Evolutionary conservation across 2,797 vertebrate genomes (phyloP).

Genomic region (Neopelma chrysocephalum): DNA sequence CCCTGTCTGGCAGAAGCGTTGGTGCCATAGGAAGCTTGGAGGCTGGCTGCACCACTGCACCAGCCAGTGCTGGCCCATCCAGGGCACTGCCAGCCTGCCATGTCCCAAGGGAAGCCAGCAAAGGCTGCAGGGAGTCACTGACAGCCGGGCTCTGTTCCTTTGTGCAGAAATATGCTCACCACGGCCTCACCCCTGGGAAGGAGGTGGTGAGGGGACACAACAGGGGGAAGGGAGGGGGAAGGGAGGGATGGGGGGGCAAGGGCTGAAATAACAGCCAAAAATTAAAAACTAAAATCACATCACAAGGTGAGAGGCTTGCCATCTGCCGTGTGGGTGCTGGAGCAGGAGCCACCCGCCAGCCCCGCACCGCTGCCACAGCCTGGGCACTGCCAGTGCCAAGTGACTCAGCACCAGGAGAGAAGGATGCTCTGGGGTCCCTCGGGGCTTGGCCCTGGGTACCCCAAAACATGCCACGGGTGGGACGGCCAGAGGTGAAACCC

Average conservation of each 20-base stretch:
- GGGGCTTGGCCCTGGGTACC: fast-evolving
- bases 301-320: slow-evolving; percentile 49
- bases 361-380: neutral
- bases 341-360: slow-evolving; percentile 1
- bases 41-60: fast-evolving
- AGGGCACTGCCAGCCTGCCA: neutral
- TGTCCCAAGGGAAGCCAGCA: neutral
- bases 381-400: neutral
- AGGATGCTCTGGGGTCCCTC: neutral
- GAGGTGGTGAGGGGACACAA: neutral
- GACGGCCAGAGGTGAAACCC: fast-evolving
- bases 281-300: neutral
- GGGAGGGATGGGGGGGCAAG: neutral
- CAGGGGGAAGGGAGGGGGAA: neutral
- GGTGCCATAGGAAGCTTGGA: fast-evolving
- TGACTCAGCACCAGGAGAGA: neutral
- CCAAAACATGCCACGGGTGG: fast-evolving
- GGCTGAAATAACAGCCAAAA: slow-evolving; percentile 49
- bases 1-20: fast-evolving
- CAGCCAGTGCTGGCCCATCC: neutral
- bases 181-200: fast-evolving
- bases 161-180: neutral
- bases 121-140: neutral
- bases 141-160: fast-evolving
- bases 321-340: slow-evolving; percentile 59